phyloP scores from a whole-genome alignment of 1,140 invertebrate genomes.

The Drosophila tsacasi region DNA sequence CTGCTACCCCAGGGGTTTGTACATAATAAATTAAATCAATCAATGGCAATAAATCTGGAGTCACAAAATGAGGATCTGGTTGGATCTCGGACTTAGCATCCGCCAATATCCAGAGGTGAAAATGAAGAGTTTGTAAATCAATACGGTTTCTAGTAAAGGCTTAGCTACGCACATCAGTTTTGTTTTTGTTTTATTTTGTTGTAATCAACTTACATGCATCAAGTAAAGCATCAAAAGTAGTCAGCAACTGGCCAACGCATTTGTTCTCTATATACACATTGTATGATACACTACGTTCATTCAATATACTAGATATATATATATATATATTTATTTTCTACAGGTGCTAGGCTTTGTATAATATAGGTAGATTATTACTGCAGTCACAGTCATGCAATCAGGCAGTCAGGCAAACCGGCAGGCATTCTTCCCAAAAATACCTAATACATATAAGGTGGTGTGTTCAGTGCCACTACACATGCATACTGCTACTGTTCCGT shows the following conservation, averaged over 20 bases:
- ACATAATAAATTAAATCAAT: constrained; percentile 44
- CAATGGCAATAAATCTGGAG: constrained; percentile 41
- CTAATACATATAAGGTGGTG: constrained; percentile 18
- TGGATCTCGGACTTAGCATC: constrained; percentile 13
- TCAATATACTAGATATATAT: constrained; percentile 30
- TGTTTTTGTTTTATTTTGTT: constrained; percentile 19
- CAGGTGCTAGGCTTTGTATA: constrained; percentile 40
- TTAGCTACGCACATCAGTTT: constrained; percentile 65
- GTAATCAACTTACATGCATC: constrained; percentile 72
- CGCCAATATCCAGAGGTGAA: constrained; percentile 20
- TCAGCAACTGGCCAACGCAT: constrained; percentile 50
- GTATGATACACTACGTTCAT: constrained; percentile 54
- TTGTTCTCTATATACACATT: constrained; percentile 57
- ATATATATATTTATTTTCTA: constrained; percentile 25
- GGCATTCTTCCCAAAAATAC: constrained; percentile 53
- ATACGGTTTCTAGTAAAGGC: constrained; percentile 47
- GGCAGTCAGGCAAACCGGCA: constrained; percentile 68
- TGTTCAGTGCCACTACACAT: constrained; percentile 59
- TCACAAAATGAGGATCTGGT: constrained; percentile 33
- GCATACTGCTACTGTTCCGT: constrained; percentile 49
- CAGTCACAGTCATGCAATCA: constrained; percentile 69
- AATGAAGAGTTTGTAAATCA: constrained; percentile 39
- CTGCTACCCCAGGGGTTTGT: constrained; percentile 81
- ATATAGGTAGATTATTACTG: constrained; percentile 29
- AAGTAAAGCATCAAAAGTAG: constrained; percentile 63